Evolutionary conservation across 2,888 invertebrate genomes (phyloP).

Genomic region (Cephalotes varians): DNA sequence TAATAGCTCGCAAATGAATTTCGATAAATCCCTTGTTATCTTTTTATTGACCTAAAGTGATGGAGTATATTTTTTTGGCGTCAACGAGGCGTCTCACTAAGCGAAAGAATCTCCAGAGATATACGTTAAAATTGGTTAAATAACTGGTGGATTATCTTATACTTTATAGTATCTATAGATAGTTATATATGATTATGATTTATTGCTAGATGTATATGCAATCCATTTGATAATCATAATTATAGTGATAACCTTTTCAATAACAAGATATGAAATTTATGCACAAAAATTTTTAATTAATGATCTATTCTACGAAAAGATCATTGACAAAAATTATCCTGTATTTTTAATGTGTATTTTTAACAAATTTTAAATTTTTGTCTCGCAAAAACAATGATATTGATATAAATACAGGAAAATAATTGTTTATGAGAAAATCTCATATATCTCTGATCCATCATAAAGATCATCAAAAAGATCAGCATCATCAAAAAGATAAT

Average conservation of each 20-base stretch:
- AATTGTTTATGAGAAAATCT: not conserved
- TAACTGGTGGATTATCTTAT: not conserved
- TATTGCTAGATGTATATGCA: not conserved
- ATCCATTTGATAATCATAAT: not conserved
- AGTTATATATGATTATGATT: not conserved
- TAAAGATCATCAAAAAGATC: too few relatives aligned
- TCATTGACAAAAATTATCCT: not conserved
- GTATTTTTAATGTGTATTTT: not conserved
- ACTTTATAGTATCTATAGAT: too few relatives aligned
- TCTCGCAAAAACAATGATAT: not conserved
- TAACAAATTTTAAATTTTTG: not conserved
- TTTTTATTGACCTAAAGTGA: conserved; percentile 24
- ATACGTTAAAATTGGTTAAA: conserved; percentile 13
- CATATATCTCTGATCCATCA: not conserved
- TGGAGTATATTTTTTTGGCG: conserved; percentile 13
- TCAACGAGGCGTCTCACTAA: conserved; percentile 24
- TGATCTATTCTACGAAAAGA: too few relatives aligned
- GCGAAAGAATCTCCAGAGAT: not conserved
- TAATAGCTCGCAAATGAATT: conserved; percentile 42
- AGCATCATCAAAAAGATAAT: too few relatives aligned
- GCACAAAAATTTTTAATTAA: not conserved
- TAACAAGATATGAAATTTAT: not conserved
- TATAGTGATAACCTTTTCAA: too few relatives aligned
- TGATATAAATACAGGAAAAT: not conserved
- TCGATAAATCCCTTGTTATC: conserved; percentile 1